Percentiles rank a stretch among this genome's conserved stretches.
Evolutionary conservation across 2,797 vertebrate genomes (phyloP).

Genomic region (Chaenodraco wilsoni): DNA sequence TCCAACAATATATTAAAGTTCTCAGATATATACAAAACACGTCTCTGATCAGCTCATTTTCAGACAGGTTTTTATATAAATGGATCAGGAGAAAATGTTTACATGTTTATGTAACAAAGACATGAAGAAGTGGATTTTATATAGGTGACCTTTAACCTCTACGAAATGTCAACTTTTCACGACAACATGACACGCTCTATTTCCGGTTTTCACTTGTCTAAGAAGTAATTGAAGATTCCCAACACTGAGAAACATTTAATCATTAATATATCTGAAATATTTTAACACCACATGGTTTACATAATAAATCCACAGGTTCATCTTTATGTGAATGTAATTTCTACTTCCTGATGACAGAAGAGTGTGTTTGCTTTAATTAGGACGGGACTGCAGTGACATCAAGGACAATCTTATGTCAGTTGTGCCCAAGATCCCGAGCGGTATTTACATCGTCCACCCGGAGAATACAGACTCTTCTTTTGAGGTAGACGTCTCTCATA

Average conservation of each 20-base stretch:
- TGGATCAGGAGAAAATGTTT: no score
- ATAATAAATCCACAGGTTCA: background rate
- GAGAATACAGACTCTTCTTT: slow-evolving; percentile 90
- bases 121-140: no score
- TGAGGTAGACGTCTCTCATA: slow-evolving; percentile 83
- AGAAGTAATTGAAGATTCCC: background rate
- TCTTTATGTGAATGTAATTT: background rate
- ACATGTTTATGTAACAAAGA: no score
- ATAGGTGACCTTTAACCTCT: background rate
- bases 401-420: slow-evolving; percentile 88
- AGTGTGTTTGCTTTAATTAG: slow-evolving; percentile 68
- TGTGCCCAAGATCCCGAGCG: slow-evolving; percentile 92
- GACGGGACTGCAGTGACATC: slow-evolving; percentile 92
- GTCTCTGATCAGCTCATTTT: no score
- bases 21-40: no score
- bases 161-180: background rate
- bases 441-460: slow-evolving; percentile 92
- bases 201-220: background rate
- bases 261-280: background rate
- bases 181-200: background rate
- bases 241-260: background rate
- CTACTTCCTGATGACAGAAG: slow-evolving; percentile 1
- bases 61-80: no score
- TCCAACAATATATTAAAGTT: no score
- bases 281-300: background rate